These are phyloP conservation scores for Drosophila mercatorum DNA, from an alignment of 2,888 invertebrate species.

Conservation along the genomic window DNA sequence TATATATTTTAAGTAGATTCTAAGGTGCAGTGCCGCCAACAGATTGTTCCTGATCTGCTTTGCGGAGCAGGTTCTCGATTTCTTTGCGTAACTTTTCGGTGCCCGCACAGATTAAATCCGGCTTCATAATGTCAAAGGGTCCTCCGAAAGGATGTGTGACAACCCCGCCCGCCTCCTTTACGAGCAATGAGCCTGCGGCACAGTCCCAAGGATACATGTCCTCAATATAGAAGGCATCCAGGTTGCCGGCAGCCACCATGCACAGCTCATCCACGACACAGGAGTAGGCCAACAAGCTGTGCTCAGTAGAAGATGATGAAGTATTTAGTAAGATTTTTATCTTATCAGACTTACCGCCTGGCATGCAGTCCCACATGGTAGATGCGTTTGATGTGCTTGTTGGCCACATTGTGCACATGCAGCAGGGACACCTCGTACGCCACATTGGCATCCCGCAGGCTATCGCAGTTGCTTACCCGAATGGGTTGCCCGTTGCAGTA, in stretches of 20 bases:
- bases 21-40: conserved; percentile 67
- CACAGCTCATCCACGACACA: conserved; percentile 90
- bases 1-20: conserved; percentile 3
- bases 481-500: conserved; percentile 89
- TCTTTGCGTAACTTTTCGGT: conserved; percentile 85
- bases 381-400: conserved; percentile 83
- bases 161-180: conserved; percentile 91
- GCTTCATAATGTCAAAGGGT: conserved; percentile 86
- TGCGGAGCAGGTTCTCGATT: conserved; percentile 85
- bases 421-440: conserved; percentile 84
- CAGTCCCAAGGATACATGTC: conserved; percentile 92
- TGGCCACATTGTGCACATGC: conserved; percentile 75
- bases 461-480: conserved; percentile 84
- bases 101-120: conserved; percentile 86
- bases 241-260: conserved; percentile 89
- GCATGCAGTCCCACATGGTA: conserved; percentile 81
- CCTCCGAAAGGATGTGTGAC: conserved; percentile 88
- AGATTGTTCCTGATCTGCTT: conserved; percentile 84
- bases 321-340: background rate
- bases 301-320: background rate
- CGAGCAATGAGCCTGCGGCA: conserved; percentile 89
- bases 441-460: conserved; percentile 81
- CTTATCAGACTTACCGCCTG: conserved; percentile 73
- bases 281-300: conserved; percentile 87
- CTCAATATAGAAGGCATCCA: conserved; percentile 89